Base-by-base conservation (phyloP, 2,888 invertebrate genomes). In the Brachyptera putata region DNA sequence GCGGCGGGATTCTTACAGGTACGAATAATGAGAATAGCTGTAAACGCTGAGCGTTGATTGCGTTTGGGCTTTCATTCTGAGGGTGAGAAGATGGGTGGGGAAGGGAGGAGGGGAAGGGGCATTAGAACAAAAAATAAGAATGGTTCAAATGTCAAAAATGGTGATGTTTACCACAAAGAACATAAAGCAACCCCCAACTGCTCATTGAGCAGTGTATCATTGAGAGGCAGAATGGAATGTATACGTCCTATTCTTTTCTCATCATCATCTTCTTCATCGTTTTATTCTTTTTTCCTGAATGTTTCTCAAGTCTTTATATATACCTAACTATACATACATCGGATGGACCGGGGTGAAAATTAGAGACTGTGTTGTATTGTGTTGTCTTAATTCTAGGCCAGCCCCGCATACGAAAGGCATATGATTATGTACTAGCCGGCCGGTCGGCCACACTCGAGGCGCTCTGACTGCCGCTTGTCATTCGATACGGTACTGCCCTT, bases 311-410 rank as follows among this genome's bases (percentile, higher is more conserved):
- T n/a, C n/a, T n/a, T n/a, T n/a, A n/a, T n/a, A n/a, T n/a, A n/a
- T n/a, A n/a, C n/a, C n/a, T n/a, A n/a, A n/a, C n/a, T n/a, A n/a
- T n/a, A n/a, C n/a, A n/a, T n/a, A n/a, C 39, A 14, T n/a, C 14
- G 9, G 21, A 43, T 43, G 43, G 18, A 43, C 43, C 43, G 43
- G 43, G 43, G 43, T 43, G 43, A 43, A 43, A 43, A 43, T 43
- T 43, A 43, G 43, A 43, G 43, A 43, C 43, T 43, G 5, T 30
- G 11, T 30, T 43, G 14, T 18, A n/a, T 43, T 43, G 21, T 43
- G n/a, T 37, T 37, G 37, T 43, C 18, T 5, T 5, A n/a, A 18
- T 16, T 18, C 18, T 43, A 7, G 30, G n/a, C 7, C 39, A 39
- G 39, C 39, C 39, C 30, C 4, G 13, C 13, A 14, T 13, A 9